These are phyloP conservation scores for Paracanthobrama guichenoti DNA, from an alignment of 2,113 vertebrate species.

Conservation along the genomic window DNA sequence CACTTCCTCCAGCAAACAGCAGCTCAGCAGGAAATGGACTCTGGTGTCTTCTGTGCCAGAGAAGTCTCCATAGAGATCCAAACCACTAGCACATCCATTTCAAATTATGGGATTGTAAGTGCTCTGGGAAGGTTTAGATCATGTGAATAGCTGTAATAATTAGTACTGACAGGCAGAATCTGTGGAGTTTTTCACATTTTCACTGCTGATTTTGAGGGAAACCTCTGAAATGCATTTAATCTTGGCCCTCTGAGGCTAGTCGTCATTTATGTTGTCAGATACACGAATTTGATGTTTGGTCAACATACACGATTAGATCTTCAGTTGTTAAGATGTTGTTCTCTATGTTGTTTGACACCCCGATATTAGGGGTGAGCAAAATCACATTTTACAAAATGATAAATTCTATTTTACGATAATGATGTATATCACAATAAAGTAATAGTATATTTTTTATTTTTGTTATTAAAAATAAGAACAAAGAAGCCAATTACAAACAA, in stretches of 20 bases:
- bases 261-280: neutral
- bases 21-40: constrained; percentile 29
- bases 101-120: constrained; percentile 2
- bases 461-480: no score
- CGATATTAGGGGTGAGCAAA: neutral
- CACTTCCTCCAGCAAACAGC: constrained; percentile 13
- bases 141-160: neutral
- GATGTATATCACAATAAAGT: no score
- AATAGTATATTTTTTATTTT: no score
- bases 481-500: no score
- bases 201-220: neutral
- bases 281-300: neutral
- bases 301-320: no score
- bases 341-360: neutral
- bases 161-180: neutral
- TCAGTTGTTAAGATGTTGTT: neutral
- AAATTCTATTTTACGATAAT: no score
- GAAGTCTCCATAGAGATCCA: constrained; percentile 4
- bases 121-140: constrained; percentile 7
- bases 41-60: constrained; percentile 4
- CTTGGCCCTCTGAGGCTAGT: neutral
- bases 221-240: neutral
- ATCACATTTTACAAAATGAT: neutral
- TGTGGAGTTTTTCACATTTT: neutral
- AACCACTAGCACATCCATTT: constrained; percentile 27